phyloP scores from a whole-genome alignment of 2,113 vertebrate genomes.

The Pterocles orientalis region DNA sequence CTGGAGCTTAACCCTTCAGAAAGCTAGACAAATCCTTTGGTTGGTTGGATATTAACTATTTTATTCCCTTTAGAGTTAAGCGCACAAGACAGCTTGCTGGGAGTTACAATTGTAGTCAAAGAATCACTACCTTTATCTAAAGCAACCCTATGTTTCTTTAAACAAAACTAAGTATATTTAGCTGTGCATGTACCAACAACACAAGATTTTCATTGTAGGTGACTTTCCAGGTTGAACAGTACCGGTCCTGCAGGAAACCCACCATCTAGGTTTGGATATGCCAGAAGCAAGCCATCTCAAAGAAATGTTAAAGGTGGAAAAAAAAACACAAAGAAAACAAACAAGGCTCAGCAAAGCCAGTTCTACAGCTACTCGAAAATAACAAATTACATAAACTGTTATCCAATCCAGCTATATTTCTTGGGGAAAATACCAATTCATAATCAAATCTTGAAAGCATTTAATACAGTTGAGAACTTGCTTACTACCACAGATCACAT shows the following conservation, averaged over 20 bases:
- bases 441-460: slow-evolving; percentile 2
- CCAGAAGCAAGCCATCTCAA: background rate
- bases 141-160: background rate
- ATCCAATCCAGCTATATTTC: background rate
- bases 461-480: background rate
- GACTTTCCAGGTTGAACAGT: background rate
- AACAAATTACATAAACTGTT: background rate
- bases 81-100: background rate
- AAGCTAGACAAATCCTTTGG: background rate
- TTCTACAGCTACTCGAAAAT: background rate
- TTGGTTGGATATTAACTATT: background rate
- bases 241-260: background rate
- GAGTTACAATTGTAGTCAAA: background rate
- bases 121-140: background rate
- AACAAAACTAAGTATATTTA: background rate
- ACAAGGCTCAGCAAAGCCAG: background rate
- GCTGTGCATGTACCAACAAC: background rate
- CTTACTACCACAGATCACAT: background rate
- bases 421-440: background rate
- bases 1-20: background rate
- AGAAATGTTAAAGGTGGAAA: background rate
- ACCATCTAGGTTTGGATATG: background rate
- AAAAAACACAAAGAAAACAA: background rate
- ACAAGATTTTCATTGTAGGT: background rate
- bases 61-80: background rate